phyloP scores from a whole-genome alignment of 53 echinoderm and acorn worm genomes.

The Patiria pectinifera region DNA sequence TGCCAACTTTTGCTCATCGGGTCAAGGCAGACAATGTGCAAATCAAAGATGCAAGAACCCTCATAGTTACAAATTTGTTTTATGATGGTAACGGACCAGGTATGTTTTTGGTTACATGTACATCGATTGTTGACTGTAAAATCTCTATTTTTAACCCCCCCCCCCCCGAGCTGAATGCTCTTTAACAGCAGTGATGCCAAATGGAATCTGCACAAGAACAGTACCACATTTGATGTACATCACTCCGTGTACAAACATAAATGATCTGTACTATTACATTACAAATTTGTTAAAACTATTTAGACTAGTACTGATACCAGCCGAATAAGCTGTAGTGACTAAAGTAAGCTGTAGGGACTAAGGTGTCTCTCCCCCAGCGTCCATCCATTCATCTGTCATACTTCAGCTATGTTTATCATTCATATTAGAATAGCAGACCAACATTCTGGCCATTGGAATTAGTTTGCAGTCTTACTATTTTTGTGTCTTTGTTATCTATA shows the following conservation, averaged over 20 bases:
- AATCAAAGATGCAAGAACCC: conserved; percentile 62
- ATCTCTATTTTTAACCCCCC: background rate
- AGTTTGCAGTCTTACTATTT: background rate
- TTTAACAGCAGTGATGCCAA: too few relatives aligned
- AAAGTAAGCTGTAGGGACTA: too few relatives aligned
- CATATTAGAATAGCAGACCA: too few relatives aligned
- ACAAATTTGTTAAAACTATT: too few relatives aligned
- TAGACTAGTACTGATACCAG: too few relatives aligned
- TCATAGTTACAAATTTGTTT: conserved; percentile 59
- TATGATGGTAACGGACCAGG: conserved; percentile 85
- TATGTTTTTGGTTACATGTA: background rate
- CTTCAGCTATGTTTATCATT: too few relatives aligned
- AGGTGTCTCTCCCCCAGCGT: too few relatives aligned
- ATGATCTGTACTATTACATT: background rate
- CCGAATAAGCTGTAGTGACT: too few relatives aligned
- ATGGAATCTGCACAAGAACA: too few relatives aligned
- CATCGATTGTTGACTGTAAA: background rate
- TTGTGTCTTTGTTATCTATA: background rate
- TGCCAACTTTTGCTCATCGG: conserved; percentile 27
- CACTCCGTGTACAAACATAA: background rate
- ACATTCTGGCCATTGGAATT: background rate
- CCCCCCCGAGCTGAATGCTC: too few relatives aligned
- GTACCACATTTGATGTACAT: too few relatives aligned
- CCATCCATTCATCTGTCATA: too few relatives aligned
- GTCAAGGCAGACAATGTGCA: conserved; percentile 48